Base-by-base conservation (phyloP, 2,797 vertebrate species). In the Diceros bicornis region DNA sequence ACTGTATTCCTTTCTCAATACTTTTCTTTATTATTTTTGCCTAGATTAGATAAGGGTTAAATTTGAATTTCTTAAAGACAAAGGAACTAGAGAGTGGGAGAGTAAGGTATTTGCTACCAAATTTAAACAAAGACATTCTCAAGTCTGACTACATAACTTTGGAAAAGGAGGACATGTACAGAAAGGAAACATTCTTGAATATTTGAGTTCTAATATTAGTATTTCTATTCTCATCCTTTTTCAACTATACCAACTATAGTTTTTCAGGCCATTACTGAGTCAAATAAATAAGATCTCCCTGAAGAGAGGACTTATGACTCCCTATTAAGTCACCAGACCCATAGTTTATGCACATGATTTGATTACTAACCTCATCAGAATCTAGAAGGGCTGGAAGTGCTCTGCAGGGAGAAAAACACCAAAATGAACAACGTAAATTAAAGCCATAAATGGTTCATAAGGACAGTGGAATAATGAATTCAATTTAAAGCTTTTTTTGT, bases 321-420 rank as follows among this genome's bases (percentile, higher is more conserved):
- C 87, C 81, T 89, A 88, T 37, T 83, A 97, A 96, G 57, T 97
- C 88, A 98, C 18, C 96, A 96, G 62, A 97, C 61, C 89, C 77
- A 97, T 7, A 79, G 86, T 94, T 74, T 88, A 88, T 93, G 88
- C 79, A 75, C 77, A 91, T 91, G n/a, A 97, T 91, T 97, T 97
- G 85, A 91, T 97, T 98, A 99, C 99, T 98, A 97, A 99, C 99
- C 99, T 99, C 99, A 96, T 99, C 99, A 96, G 99, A 99, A 98
- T 99, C 99, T 96, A 99, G 96, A 98, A 99, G 98, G 94, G 99
- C 99, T 93, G 99, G 99, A 97, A 99, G 99, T 97, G 99, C 99
- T 72, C 99, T 99, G 97, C 27, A 96, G 72, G 37, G 32, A 86
- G 10, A 27, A 74, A 57, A 64, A 94, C n/a, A 86, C 0, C 81